These are phyloP conservation scores for Vesta saturnalis DNA, from an alignment of 2,888 invertebrate genomes.

Conservation along the genomic window DNA sequence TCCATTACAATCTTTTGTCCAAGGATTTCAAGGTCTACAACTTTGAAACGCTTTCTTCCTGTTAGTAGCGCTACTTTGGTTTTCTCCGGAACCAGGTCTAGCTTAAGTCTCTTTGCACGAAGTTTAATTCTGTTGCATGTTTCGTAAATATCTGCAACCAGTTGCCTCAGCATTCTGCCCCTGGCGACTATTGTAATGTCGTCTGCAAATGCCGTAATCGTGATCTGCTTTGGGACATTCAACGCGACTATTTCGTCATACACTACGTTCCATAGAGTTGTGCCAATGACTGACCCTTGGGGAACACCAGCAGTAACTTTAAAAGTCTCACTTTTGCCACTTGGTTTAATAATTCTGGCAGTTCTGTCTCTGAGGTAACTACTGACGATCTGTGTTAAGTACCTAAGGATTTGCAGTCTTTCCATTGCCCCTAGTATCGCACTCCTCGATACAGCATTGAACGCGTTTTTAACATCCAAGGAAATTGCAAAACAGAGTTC, in stretches of 20 bases:
- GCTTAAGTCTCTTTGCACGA: background rate
- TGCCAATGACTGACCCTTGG: background rate
- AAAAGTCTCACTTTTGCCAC: background rate
- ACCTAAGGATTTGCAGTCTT: background rate
- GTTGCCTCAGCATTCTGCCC: background rate
- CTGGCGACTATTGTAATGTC: background rate
- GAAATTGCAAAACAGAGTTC: background rate
- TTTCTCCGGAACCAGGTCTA: background rate
- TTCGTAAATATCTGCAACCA: background rate
- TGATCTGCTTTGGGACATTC: background rate
- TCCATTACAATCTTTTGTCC: background rate
- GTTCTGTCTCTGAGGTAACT: background rate
- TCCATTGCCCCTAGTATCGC: background rate
- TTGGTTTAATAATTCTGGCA: background rate
- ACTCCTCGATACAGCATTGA: background rate
- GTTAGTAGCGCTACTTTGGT: no score
- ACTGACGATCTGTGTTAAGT: background rate
- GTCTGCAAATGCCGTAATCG: background rate
- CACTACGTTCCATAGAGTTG: background rate
- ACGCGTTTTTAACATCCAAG: background rate
- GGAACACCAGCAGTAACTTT: background rate
- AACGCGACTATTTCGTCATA: background rate
- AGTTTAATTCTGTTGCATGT: no score
- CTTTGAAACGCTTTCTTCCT: background rate
- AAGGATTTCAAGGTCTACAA: background rate